Conservation (phyloP, 1,140 invertebrate species). For the Panagrolaimus sp. region DNA sequence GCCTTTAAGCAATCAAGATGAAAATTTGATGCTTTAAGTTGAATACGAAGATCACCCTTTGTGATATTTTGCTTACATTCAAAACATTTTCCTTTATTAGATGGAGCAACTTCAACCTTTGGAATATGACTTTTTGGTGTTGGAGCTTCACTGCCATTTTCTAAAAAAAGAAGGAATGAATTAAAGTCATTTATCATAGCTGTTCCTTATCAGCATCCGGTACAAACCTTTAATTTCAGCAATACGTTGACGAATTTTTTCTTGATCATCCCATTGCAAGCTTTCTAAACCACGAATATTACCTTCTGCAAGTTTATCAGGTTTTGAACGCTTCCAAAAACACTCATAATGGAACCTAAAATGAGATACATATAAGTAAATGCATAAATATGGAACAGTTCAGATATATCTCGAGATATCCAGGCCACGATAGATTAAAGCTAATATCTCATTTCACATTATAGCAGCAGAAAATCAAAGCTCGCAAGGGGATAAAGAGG, state of each 20-base stretch:
- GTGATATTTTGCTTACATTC: constrained; percentile 70
- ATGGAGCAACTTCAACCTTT: constrained; percentile 58
- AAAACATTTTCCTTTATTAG: constrained; percentile 69
- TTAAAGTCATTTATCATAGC: too few relatives aligned
- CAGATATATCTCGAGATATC: too few relatives aligned
- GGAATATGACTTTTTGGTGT: constrained; percentile 19
- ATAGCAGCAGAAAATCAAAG: too few relatives aligned
- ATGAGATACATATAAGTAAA: not conserved
- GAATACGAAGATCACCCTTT: constrained; percentile 48
- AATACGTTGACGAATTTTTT: constrained; percentile 38
- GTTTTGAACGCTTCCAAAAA: constrained; percentile 63
- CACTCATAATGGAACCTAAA: constrained; percentile 82
- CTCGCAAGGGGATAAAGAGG: too few relatives aligned
- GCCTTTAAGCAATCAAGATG: constrained; percentile 39
- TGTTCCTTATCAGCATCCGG: too few relatives aligned
- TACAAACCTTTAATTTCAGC: constrained; percentile 27
- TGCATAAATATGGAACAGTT: too few relatives aligned
- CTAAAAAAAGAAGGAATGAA: not conserved
- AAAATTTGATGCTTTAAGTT: constrained; percentile 32
- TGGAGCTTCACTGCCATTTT: constrained; percentile 11
- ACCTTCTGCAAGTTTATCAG: constrained; percentile 42
- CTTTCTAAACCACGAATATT: constrained; percentile 49
- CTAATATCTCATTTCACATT: too few relatives aligned
- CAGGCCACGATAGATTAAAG: too few relatives aligned
- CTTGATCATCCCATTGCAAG: constrained; percentile 49